Base-by-base conservation (phyloP, 2,113 vertebrate genomes). In the Phaetusa simplex region DNA sequence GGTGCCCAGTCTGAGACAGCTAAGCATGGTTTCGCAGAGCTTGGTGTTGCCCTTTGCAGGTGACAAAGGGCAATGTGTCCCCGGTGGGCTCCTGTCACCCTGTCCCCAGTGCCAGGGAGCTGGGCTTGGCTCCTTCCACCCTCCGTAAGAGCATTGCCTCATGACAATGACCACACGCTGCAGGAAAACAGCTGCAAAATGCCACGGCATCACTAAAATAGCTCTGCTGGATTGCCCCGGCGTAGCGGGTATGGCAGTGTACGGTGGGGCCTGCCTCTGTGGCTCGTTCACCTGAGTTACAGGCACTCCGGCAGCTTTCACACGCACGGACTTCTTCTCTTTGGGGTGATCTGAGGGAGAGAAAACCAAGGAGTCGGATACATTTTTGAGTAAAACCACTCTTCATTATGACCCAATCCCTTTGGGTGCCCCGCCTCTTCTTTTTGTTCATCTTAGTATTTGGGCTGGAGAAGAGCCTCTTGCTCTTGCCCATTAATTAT, bases 231-330 rank as follows among this genome's bases (percentile, higher is more conserved):
- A 30, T 27, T 4, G 11, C 4, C 18, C 42, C 74, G 66, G n/a
- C 1, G 1, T 1, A 22, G 53, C 0, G 0, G 4, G 38, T 24
- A 18, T 1, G 5, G 40, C 11, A 36, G 38, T 2, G 8, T 19
- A 14, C 1, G 0, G 10, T 3, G 12, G 49, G 12, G 6, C 67
- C 84, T 73, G 67, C 34, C 30, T 47, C n/a, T 0, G 1, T 36
- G n/a, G 27, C 40, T 71, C 27, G 4, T 26, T 55, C 50, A 45
- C 52, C 40, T 17, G 27, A n/a, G 20, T 27, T 50, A 38, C 14
- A 61, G 70, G 58, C 11, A 12, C 58, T 50, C 40, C 23, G 23
- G 62, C n/a, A 49, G n/a, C 43, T 52, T 45, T 17, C 19, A 17
- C 30, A 16, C 1, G 1, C 30, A 49, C 22, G 17, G 27, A 34